These are phyloP conservation scores for Chrysolina haemoptera DNA, from an alignment of 2,888 invertebrate species.

Conservation along the genomic window DNA sequence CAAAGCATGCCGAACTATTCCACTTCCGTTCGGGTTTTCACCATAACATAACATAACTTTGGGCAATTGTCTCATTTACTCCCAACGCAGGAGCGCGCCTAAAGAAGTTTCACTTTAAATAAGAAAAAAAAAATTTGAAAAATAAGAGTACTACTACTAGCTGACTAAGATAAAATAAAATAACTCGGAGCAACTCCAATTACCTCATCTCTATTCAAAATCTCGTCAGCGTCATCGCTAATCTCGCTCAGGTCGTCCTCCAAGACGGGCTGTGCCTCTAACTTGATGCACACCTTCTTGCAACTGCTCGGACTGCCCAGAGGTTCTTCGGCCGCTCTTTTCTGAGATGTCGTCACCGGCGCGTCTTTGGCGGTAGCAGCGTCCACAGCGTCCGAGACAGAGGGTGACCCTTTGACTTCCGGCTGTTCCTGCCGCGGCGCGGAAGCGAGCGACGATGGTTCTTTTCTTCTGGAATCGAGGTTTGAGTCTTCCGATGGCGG, in stretches of 20 bases:
- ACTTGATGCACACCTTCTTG: constrained; percentile 69
- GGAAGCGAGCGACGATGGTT: constrained; percentile 28
- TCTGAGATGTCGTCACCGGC: constrained; percentile 16
- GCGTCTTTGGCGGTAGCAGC: neutral
- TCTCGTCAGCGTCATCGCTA: constrained; percentile 91
- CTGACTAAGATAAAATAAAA: too few relatives aligned
- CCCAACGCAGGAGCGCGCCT: too few relatives aligned
- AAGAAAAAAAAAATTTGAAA: too few relatives aligned
- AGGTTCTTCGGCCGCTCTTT: constrained; percentile 37
- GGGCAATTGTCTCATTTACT: too few relatives aligned
- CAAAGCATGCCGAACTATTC: too few relatives aligned
- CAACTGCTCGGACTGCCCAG: constrained; percentile 56
- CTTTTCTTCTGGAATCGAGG: constrained; percentile 54
- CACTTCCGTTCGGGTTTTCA: too few relatives aligned
- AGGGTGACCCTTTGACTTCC: constrained; percentile 27
- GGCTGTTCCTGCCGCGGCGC: constrained; percentile 10
- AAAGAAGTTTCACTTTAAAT: too few relatives aligned
- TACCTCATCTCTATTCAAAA: constrained; percentile 84
- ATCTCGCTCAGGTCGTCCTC: constrained; percentile 88
- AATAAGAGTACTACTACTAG: too few relatives aligned
- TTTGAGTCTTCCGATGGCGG: constrained; percentile 52
- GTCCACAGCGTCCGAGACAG: neutral
- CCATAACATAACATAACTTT: too few relatives aligned
- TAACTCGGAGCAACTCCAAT: constrained; percentile 43
- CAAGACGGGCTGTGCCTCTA: constrained; percentile 63